Evolutionary conservation across 2,113 vertebrate species (phyloP), one percentile per base, ranked within the genome.

Genomic region (Craseonycteris thonglongyai): DNA sequence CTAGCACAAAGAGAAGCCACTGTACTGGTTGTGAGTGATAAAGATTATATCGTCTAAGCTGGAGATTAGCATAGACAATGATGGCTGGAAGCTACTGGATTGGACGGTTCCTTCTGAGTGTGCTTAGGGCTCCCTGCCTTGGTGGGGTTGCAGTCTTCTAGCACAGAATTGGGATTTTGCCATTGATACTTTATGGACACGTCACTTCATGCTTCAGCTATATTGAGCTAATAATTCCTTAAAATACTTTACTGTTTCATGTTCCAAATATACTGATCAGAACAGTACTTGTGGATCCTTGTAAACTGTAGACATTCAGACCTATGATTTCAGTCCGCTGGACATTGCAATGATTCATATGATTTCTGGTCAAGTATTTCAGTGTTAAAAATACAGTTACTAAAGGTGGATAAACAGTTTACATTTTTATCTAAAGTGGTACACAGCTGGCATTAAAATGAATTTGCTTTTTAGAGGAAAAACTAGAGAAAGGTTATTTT

Each of bases 381-480:
- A 63, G 38, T 95, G n/a, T 78, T 84, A 63, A 85, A 40, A 84
- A 68, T 21, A 28, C n/a, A 93, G 40, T 81, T 92, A 58, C 61
- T 45, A 38, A 72, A 74, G 61, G 49, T 83, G 68, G 40, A 22
- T 65, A 85, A 83, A 82, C 26, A 93, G 1, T 90, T 45, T 40
- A 38, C 51, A 56, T 61, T 95, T 91, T 95, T 80, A 40, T 88
- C 59, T 87, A n/a, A 75, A 51, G 15, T 58, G 9, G 9, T 51
- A 87, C 24, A 93, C 38, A 80, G 18, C 18, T 95, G 63, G 42
- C 65, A 72, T 93, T 88, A 91, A 86, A 90, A 42, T 72, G 21
- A 93, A 93, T 90, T 87, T 94, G 72, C 56, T 89, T 95, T 66
- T 88, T 85, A 93, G 54, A 54, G 45, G 45, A 71, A 90, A 93